phyloP scores from a whole-genome alignment of 2,888 invertebrate species.

The Drosophila borealis region DNA sequence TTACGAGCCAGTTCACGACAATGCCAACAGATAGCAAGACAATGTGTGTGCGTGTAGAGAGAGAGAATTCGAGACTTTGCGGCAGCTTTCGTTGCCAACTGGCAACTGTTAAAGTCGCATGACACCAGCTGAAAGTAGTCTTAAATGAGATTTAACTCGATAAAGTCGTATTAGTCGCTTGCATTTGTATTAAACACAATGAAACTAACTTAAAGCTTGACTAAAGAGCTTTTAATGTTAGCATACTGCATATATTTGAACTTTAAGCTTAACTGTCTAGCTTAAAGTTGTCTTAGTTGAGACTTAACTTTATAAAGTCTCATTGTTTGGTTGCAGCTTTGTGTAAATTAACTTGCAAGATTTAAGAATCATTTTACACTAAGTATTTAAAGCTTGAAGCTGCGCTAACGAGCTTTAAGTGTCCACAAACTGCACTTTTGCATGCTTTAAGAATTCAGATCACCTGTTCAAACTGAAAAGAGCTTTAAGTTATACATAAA shows the following conservation, averaged over 20 bases:
- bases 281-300: too few relatives aligned
- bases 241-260: background rate
- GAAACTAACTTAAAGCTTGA: background rate
- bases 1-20: slow-evolving; percentile 59
- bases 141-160: slow-evolving; percentile 19
- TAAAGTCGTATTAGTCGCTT: too few relatives aligned
- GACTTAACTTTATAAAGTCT: too few relatives aligned
- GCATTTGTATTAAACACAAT: too few relatives aligned
- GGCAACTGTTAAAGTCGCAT: slow-evolving; percentile 35
- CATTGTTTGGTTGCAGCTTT: too few relatives aligned
- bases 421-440: background rate
- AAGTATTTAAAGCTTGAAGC: background rate
- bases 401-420: background rate
- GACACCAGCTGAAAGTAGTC: slow-evolving; percentile 57
- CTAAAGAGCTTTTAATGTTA: background rate
- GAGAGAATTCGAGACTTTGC: slow-evolving; percentile 35
- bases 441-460: too few relatives aligned
- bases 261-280: background rate
- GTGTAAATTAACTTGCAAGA: background rate
- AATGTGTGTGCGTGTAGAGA: slow-evolving; percentile 23
- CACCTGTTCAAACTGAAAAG: too few relatives aligned
- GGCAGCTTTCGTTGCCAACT: slow-evolving; percentile 46
- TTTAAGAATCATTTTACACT: too few relatives aligned
- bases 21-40: slow-evolving; percentile 38
- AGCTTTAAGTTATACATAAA: background rate